These are phyloP conservation scores for Leptopterna dolabrata DNA, from an alignment of 2,888 invertebrate species.

Conservation along the genomic window DNA sequence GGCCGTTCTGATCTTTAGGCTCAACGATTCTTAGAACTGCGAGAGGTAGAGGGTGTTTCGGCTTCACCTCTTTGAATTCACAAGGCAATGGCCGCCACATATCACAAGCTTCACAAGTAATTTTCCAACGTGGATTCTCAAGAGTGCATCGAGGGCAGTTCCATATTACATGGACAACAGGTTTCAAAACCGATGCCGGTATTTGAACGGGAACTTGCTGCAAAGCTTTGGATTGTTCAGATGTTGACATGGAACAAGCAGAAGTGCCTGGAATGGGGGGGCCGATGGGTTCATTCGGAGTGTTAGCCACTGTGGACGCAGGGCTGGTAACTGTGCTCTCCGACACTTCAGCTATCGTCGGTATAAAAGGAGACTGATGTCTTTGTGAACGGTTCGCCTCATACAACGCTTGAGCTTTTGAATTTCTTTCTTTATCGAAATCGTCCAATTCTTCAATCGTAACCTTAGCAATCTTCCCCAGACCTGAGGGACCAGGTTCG, in stretches of 20 bases:
- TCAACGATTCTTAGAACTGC: constrained; percentile 35
- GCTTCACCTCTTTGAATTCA: constrained; percentile 53
- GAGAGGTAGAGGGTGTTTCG: constrained; percentile 33
- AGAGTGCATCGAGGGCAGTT: constrained; percentile 73
- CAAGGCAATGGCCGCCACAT: constrained; percentile 68
- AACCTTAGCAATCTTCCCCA: constrained; percentile 56
- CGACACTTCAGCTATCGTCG: constrained; percentile 63
- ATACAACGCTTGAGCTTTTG: constrained; percentile 61
- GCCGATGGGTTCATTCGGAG: constrained; percentile 22
- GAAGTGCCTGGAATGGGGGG: background rate
- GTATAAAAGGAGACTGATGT: constrained; percentile 63
- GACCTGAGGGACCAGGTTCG: constrained; percentile 43
- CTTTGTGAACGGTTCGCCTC: constrained; percentile 61
- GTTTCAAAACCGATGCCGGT: constrained; percentile 33
- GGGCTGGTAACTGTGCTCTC: constrained; percentile 60
- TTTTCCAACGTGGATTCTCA: constrained; percentile 73
- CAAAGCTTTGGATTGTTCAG: background rate
- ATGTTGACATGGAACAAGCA: background rate
- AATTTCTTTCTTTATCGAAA: constrained; percentile 60
- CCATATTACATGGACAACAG: constrained; percentile 67
- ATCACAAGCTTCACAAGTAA: constrained; percentile 74
- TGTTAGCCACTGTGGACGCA: constrained; percentile 58
- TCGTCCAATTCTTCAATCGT: constrained; percentile 62
- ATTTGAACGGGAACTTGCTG: constrained; percentile 1
- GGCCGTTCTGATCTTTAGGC: constrained; percentile 13